Conservation (phyloP, 1,140 invertebrate genomes). For the Papilio glaucus region DNA sequence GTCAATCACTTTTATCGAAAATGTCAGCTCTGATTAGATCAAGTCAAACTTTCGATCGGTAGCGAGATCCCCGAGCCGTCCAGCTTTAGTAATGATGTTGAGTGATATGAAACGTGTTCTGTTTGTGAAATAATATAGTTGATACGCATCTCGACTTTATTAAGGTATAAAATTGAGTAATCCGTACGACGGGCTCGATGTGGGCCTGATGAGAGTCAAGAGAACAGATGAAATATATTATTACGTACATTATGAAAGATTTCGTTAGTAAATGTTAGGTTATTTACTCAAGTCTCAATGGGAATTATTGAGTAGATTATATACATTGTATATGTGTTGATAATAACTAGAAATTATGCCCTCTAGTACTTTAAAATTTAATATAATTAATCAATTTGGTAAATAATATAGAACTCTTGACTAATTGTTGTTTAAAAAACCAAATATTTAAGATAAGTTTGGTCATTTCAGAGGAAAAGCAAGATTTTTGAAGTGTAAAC, state of each 20-base stretch:
- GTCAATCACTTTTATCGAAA: background rate
- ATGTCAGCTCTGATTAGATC: background rate
- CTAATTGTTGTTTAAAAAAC: too few species aligned
- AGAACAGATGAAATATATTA: background rate
- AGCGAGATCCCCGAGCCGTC: background rate
- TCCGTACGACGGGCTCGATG: background rate
- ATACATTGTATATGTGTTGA: too few species aligned
- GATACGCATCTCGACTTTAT: conserved; percentile 1
- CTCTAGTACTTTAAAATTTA: background rate
- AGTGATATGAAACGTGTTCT: conserved; percentile 12
- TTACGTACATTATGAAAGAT: background rate
- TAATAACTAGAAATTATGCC: too few species aligned
- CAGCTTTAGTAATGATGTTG: background rate
- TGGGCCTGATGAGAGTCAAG: background rate
- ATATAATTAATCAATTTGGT: too few species aligned
- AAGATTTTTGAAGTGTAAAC: too few species aligned
- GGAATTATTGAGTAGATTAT: too few species aligned
- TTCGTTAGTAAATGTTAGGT: background rate
- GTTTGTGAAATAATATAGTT: conserved; percentile 2
- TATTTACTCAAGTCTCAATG: background rate
- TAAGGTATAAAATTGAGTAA: conserved; percentile 12
- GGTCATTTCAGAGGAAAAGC: too few species aligned
- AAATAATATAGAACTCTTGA: too few species aligned
- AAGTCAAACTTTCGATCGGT: background rate
- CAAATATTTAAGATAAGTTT: too few species aligned